Evolutionary conservation across 2,797 vertebrate genomes (phyloP), one percentile per base, ranked within the genome.

Genomic region (Danio tinwini): DNA sequence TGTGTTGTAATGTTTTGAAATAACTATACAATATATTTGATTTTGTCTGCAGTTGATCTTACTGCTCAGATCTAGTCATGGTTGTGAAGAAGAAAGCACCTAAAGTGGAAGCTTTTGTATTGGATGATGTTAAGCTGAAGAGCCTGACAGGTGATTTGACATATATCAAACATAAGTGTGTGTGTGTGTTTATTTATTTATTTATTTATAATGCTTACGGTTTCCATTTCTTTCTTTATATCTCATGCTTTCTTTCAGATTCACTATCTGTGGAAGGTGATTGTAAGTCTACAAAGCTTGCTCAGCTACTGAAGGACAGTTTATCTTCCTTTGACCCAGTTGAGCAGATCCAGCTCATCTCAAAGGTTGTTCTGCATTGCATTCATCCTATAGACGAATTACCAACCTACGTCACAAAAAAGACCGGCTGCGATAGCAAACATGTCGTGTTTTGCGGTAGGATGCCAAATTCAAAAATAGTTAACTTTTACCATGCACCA

Each of bases 81-180:
- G 96, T 96, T 90, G 87, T 95, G 64, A 98, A 97, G 93, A 99
- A 97, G 93, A 98, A 95, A 84, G 91, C 94, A 39, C 72, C 90
- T 16, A 95, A 92, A 69, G 94, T 97, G 42, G 93, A 95, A 85
- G 93, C 93, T 16, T 85, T 98, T 83, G 86, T 88, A 6, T 69
- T 98, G 87, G 90, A 95, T 82, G 87, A 88, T 7, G 89, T 90
- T 21, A 93, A 94, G 47, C 86, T 96, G 55, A 91, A 94, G 81
- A 91, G 83, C 37, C 91, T 99, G 79, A 89, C 84, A 73, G 90
- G 98, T 97, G 92, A 89, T 82, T 70, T 73, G 55, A 7, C 4
- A 9, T 45, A 44, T 14, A 50, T 19, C 11, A 63, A 6, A 39
- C 17, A 45, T 14, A 8, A 39, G 4, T 37, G 17, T 21, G 44